A percentile compares a stretch with the other conserved stretches of the same genome.
Conservation (phyloP, 2,113 vertebrate genomes). For the Aramus guarauna region DNA sequence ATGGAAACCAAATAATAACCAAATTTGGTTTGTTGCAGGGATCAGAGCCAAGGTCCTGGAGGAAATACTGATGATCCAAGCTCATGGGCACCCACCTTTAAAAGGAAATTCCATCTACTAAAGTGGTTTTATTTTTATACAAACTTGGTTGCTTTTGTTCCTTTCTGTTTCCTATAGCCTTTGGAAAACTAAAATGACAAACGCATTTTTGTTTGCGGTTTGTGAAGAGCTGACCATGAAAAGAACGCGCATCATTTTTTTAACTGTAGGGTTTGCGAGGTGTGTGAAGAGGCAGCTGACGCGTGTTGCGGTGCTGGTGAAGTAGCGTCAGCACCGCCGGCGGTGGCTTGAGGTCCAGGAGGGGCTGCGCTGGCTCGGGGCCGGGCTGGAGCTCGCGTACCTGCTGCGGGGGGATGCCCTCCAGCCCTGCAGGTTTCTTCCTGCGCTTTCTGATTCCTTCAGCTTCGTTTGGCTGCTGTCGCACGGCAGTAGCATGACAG, state of each 20-base stretch:
- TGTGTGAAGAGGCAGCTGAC: fast-evolving
- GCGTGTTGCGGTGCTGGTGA: fast-evolving
- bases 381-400: fast-evolving
- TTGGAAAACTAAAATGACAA: background rate
- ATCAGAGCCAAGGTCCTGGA: background rate
- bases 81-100: conserved; percentile 6
- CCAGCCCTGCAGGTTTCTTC: background rate
- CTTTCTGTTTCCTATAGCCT: background rate
- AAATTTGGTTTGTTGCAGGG: background rate
- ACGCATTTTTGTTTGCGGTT: background rate
- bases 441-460: background rate
- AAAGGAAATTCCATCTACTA: conserved; percentile 9
- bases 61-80: conserved; percentile 9
- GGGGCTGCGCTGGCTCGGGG: fast-evolving
- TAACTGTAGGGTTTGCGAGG: background rate
- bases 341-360: fast-evolving
- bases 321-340: fast-evolving
- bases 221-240: background rate
- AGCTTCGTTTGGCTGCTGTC: background rate
- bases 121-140: background rate
- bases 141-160: background rate
- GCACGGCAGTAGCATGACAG: fast-evolving
- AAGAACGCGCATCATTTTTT: background rate
- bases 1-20: background rate
- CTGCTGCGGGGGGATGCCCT: background rate